Percentiles rank a stretch among this genome's conserved stretches.
phyloP scores from a whole-genome alignment of 1,140 invertebrate species.

The Drosophila chauvacae region DNA sequence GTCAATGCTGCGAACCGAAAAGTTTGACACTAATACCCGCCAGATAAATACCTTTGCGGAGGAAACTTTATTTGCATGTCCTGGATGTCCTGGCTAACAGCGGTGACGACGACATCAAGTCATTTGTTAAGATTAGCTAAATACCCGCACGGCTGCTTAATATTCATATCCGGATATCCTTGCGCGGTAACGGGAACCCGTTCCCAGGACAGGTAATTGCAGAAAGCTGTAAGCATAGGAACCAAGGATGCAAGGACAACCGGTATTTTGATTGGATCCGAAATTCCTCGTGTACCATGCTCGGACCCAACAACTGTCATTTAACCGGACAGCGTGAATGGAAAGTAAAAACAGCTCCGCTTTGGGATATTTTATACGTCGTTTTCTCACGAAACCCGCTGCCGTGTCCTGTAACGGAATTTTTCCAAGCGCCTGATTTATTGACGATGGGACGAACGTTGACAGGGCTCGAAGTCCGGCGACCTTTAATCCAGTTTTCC shows the following conservation, averaged over 20 bases:
- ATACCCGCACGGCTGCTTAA: constrained; percentile 55
- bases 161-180: constrained; percentile 57
- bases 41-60: constrained; percentile 43
- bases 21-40: constrained; percentile 45
- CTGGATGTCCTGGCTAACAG: constrained; percentile 24
- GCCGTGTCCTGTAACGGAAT: constrained; percentile 62
- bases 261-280: constrained; percentile 57
- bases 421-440: constrained; percentile 51
- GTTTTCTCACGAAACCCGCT: constrained; percentile 65
- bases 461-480: constrained; percentile 53
- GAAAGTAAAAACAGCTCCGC: constrained; percentile 47
- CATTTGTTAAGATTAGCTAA: constrained; percentile 70
- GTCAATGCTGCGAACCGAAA: constrained; percentile 24
- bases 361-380: constrained; percentile 62
- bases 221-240: constrained; percentile 12
- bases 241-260: constrained; percentile 36
- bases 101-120: constrained; percentile 44
- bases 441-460: constrained; percentile 52
- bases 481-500: constrained; percentile 64
- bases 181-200: constrained; percentile 27
- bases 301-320: constrained; percentile 41
- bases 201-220: constrained; percentile 17
- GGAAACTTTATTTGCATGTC: constrained; percentile 44
- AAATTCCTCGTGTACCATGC: constrained; percentile 19
- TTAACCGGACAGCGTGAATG: constrained; percentile 50